These are phyloP conservation scores for Drosophila arizonae DNA, from an alignment of 1,140 invertebrate species.

Conservation along the genomic window DNA sequence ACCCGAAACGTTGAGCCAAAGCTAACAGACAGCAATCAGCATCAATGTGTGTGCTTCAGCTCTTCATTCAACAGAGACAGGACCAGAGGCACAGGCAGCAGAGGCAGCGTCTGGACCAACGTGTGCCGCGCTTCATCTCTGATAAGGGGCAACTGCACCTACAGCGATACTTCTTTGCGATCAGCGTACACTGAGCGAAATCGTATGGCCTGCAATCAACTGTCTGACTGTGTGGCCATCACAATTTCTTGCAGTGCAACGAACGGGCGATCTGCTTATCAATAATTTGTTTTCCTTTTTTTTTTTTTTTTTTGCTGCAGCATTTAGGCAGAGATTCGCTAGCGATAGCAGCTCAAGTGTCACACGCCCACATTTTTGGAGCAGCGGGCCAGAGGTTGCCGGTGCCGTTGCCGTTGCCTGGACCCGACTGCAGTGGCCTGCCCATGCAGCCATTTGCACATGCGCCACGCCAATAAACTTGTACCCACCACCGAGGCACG, in stretches of 20 bases:
- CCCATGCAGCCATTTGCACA: slow-evolving; percentile 67
- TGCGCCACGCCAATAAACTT: slow-evolving; percentile 75
- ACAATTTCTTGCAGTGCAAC: slow-evolving; percentile 60
- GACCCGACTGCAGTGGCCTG: slow-evolving; percentile 38
- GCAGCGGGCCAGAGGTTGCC: slow-evolving; percentile 53
- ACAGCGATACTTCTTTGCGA: slow-evolving; percentile 58
- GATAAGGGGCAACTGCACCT: slow-evolving; percentile 77
- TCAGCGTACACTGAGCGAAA: slow-evolving; percentile 63
- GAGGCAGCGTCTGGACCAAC: slow-evolving; percentile 59
- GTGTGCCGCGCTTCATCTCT: slow-evolving; percentile 74
- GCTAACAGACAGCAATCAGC: slow-evolving; percentile 69
- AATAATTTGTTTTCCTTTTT: slow-evolving; percentile 75
- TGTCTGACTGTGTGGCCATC: slow-evolving; percentile 24
- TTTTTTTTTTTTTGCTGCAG: slow-evolving; percentile 22
- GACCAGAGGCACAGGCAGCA: neutral
- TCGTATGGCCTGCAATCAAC: slow-evolving; percentile 2
- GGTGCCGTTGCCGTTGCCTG: slow-evolving; percentile 24
- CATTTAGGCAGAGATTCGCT: slow-evolving; percentile 72
- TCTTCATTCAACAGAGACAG: slow-evolving; percentile 29
- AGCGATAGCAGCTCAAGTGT: slow-evolving; percentile 75
- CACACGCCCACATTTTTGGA: slow-evolving; percentile 81
- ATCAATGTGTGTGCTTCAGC: slow-evolving; percentile 50
- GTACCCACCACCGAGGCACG: slow-evolving; percentile 74
- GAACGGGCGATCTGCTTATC: slow-evolving; percentile 70
- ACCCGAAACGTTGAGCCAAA: slow-evolving; percentile 44